phyloP scores from a whole-genome alignment of 2,888 invertebrate species.

The Liposcelis brunnea region DNA sequence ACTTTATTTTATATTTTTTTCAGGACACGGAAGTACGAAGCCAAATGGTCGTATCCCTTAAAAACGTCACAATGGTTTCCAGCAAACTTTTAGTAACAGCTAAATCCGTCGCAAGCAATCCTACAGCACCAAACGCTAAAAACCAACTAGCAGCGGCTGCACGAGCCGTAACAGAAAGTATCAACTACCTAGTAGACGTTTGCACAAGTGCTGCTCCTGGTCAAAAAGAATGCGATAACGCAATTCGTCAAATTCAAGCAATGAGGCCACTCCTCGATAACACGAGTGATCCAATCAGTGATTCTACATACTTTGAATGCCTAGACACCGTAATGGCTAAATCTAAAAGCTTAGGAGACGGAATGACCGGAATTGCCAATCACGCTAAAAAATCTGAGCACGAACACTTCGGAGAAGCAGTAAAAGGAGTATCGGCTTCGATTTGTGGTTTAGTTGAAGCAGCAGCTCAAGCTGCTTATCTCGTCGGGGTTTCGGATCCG shows the following conservation, averaged over 20 bases:
- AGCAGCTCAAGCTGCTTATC: slow-evolving; percentile 85
- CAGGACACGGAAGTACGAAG: slow-evolving; percentile 56
- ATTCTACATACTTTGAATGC: slow-evolving; percentile 83
- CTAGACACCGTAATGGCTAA: slow-evolving; percentile 79
- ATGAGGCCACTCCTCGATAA: slow-evolving; percentile 65
- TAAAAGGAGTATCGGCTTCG: slow-evolving; percentile 65
- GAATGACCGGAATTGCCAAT: slow-evolving; percentile 88
- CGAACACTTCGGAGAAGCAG: slow-evolving; percentile 68
- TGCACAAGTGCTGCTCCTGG: slow-evolving; percentile 85
- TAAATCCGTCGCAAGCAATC: slow-evolving; percentile 78
- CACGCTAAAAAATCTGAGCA: slow-evolving; percentile 77
- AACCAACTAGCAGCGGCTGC: slow-evolving; percentile 79
- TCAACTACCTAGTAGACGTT: slow-evolving; percentile 75
- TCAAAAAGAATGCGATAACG: slow-evolving; percentile 92
- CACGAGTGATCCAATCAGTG: slow-evolving; percentile 74
- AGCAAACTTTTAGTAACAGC: slow-evolving; percentile 73
- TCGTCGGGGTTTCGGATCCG: slow-evolving; percentile 85
- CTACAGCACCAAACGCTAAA: slow-evolving; percentile 75
- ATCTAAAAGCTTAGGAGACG: slow-evolving; percentile 67
- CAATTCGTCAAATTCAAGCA: slow-evolving; percentile 78
- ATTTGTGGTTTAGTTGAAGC: slow-evolving; percentile 87
- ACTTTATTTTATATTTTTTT: slow-evolving; percentile 2
- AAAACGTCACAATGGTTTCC: slow-evolving; percentile 72
- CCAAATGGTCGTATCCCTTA: slow-evolving; percentile 72
- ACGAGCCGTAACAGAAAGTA: slow-evolving; percentile 77